Conservation (phyloP, 2,888 invertebrate genomes). For the Chamaedrilus cognettii region DNA sequence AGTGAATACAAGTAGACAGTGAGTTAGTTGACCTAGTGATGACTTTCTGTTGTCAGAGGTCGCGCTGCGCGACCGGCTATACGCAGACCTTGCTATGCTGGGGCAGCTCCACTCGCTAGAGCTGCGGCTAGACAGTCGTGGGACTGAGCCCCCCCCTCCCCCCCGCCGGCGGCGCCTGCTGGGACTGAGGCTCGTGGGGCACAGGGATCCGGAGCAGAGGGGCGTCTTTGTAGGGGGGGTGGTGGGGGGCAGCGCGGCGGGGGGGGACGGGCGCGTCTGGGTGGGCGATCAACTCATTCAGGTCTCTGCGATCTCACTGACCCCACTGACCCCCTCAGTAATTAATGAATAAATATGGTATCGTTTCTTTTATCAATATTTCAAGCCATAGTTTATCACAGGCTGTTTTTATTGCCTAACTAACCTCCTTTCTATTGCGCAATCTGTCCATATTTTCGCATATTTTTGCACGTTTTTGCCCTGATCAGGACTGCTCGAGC, state of each 20-base stretch:
- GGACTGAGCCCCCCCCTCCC: background rate
- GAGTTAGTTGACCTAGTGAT: no score
- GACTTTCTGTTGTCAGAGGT: no score
- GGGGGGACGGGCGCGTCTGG: conserved; percentile 70
- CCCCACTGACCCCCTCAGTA: no score
- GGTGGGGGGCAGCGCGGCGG: conserved; percentile 82
- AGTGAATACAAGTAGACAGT: no score
- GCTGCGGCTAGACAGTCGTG: conserved; percentile 66
- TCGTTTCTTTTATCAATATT: no score
- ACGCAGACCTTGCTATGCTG: conserved; percentile 83
- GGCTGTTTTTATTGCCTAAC: no score
- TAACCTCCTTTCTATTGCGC: no score
- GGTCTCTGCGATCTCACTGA: no score
- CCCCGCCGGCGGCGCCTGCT: conserved; percentile 65
- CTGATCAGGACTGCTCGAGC: no score
- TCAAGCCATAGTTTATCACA: no score
- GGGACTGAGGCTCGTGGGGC: conserved; percentile 92
- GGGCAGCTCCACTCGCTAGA: conserved; percentile 70
- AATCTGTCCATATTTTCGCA: background rate
- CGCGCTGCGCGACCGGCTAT: conserved; percentile 74
- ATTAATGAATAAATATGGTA: no score
- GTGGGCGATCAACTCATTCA: conserved; percentile 97
- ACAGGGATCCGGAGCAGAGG: conserved; percentile 91
- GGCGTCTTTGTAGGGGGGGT: conserved; percentile 96
- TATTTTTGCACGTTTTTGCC: no score